Evolutionary conservation across 2,797 vertebrate genomes (phyloP).

Genomic region (Harpagifer antarcticus): DNA sequence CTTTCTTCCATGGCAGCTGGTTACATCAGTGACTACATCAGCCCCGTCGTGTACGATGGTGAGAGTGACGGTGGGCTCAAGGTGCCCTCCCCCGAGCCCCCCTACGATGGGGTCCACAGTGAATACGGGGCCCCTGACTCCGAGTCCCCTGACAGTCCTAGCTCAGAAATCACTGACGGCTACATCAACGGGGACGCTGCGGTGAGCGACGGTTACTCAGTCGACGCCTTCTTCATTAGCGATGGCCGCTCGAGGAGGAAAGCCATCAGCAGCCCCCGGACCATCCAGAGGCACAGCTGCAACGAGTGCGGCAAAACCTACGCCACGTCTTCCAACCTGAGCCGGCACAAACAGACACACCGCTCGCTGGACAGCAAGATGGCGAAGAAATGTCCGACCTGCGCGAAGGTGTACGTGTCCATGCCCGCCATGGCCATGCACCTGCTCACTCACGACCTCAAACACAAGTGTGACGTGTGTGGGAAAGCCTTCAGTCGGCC

Average conservation of each 20-base stretch:
- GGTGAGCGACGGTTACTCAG: slow-evolving; percentile 94
- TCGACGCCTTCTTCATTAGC: slow-evolving; percentile 95
- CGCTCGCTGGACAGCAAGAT: slow-evolving; percentile 96
- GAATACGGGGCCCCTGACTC: slow-evolving; percentile 91
- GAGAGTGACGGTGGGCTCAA: slow-evolving; percentile 90
- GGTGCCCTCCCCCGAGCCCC: slow-evolving; percentile 91
- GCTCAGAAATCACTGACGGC: slow-evolving; percentile 90
- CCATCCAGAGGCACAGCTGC: slow-evolving; percentile 89
- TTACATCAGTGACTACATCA: slow-evolving; percentile 95
- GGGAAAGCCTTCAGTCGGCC: slow-evolving; percentile 95
- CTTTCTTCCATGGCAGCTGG: slow-evolving; percentile 75
- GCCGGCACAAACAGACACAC: slow-evolving; percentile 97
- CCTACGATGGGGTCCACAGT: slow-evolving; percentile 91
- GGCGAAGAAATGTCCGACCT: slow-evolving; percentile 94
- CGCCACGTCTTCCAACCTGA: slow-evolving; percentile 95
- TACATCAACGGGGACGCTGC: slow-evolving; percentile 96
- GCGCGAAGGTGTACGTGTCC: slow-evolving; percentile 95
- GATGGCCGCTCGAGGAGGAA: slow-evolving; percentile 92
- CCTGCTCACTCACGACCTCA: slow-evolving; percentile 95
- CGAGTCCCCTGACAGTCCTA: slow-evolving; percentile 91
- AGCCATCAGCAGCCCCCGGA: slow-evolving; percentile 82
- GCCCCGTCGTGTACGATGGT: slow-evolving; percentile 89
- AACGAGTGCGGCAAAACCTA: slow-evolving; percentile 95
- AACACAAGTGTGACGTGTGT: slow-evolving; percentile 96
- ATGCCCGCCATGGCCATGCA: slow-evolving; percentile 99